These are phyloP conservation scores for Liposcelis brunnea DNA, from an alignment of 2,888 invertebrate species.

Conservation along the genomic window DNA sequence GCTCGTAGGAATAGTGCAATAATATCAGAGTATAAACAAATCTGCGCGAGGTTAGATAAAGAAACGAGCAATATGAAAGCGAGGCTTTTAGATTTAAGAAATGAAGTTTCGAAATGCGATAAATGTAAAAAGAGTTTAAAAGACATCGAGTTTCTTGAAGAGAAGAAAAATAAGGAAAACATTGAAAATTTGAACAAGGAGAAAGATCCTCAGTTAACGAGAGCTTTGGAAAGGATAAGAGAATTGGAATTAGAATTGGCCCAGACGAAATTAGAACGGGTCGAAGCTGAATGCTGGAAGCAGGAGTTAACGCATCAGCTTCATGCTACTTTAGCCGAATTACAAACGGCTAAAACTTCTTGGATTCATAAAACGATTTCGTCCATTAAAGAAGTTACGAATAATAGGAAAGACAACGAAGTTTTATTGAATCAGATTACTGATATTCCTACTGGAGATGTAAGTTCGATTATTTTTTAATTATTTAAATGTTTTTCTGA, in stretches of 20 bases:
- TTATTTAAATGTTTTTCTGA: no score
- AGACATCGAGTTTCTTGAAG: constrained; percentile 21
- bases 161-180: constrained; percentile 17
- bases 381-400: constrained; percentile 33
- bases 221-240: constrained; percentile 50
- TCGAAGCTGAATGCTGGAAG: constrained; percentile 90
- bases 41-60: constrained; percentile 72
- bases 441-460: no score
- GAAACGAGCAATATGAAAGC: constrained; percentile 51
- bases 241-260: constrained; percentile 91
- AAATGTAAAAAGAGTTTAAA: constrained; percentile 26
- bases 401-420: constrained; percentile 17
- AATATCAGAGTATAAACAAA: constrained; percentile 76
- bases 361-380: constrained; percentile 89
- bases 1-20: constrained; percentile 59
- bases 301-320: constrained; percentile 83
- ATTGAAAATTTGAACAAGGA: not conserved
- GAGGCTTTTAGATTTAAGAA: constrained; percentile 41
- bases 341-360: constrained; percentile 45
- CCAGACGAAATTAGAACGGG: constrained; percentile 89
- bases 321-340: constrained; percentile 61
- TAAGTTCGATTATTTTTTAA: no score
- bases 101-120: constrained; percentile 36
- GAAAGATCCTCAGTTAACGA: constrained; percentile 23
- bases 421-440: no score